A percentile compares a stretch with the other conserved stretches of the same genome.
Evolutionary conservation across 2,113 vertebrate species (phyloP).

Genomic region (Anseranas semipalmata): DNA sequence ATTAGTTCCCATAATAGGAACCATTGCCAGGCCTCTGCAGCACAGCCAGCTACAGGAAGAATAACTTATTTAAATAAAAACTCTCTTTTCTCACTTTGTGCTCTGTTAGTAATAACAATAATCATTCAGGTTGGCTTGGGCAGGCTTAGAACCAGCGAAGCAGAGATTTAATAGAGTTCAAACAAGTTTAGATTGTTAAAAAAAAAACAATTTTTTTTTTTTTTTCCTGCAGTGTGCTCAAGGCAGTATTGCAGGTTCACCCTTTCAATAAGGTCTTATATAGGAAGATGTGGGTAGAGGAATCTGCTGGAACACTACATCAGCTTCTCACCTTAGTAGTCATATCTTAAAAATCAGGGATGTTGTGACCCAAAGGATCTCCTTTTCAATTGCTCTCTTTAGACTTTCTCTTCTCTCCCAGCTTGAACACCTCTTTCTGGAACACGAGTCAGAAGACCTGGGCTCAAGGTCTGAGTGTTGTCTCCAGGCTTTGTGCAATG

Average conservation of each 20-base stretch:
- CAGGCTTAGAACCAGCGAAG: slow-evolving; percentile 29
- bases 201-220: neutral
- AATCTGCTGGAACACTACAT: neutral
- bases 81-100: neutral
- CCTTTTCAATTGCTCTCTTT: neutral
- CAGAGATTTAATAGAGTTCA: slow-evolving; percentile 52
- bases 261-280: neutral
- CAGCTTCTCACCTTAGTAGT: neutral
- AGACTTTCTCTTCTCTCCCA: neutral
- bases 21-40: slow-evolving; percentile 22
- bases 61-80: slow-evolving; percentile 37
- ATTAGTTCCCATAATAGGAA: neutral
- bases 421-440: neutral
- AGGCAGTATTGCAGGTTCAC: neutral
- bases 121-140: slow-evolving; percentile 47
- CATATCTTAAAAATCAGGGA: neutral
- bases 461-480: neutral
- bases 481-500: neutral
- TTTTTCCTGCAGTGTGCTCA: neutral
- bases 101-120: slow-evolving; percentile 50
- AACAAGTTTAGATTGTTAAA: neutral
- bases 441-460: neutral
- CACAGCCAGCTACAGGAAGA: slow-evolving; percentile 17
- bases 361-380: neutral
- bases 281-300: neutral